Evolutionary conservation across 2,797 vertebrate genomes (phyloP).

Genomic region (Onychomys leucogaster): DNA sequence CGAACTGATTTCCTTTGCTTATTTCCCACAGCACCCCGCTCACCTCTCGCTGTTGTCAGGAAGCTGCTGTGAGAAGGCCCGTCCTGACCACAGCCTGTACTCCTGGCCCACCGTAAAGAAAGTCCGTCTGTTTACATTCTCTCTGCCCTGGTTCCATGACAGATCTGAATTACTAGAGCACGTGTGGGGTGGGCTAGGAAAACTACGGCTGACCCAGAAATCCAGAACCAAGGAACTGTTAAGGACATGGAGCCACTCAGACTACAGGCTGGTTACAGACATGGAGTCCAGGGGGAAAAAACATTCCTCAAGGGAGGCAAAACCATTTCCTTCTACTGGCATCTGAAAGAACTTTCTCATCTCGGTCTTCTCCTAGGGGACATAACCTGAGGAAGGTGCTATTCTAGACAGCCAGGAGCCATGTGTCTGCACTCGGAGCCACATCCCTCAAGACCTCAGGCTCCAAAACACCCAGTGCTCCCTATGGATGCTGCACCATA

Average conservation of each 20-base stretch:
- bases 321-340: not conserved
- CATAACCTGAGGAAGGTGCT: not conserved
- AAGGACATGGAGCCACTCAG: not conserved
- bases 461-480: not conserved
- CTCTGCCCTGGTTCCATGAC: not conserved
- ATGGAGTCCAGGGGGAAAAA: not conserved
- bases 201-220: not conserved
- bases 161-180: not conserved
- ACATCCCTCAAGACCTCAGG: not conserved
- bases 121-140: not conserved
- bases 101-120: not conserved
- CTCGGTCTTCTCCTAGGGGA: not conserved
- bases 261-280: not conserved
- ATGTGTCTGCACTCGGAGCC: too few species aligned
- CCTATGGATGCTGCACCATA: not conserved
- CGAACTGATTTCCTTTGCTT: conserved; percentile 4
- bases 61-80: not conserved
- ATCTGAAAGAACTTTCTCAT: not conserved
- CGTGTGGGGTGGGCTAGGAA: not conserved
- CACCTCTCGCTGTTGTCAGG: not conserved
- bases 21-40: not conserved
- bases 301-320: not conserved
- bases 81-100: not conserved
- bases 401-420: not conserved
- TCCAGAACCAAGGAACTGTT: not conserved